Conservation (phyloP, 2,113 vertebrate genomes). For the Illadopsis cleaveri region DNA sequence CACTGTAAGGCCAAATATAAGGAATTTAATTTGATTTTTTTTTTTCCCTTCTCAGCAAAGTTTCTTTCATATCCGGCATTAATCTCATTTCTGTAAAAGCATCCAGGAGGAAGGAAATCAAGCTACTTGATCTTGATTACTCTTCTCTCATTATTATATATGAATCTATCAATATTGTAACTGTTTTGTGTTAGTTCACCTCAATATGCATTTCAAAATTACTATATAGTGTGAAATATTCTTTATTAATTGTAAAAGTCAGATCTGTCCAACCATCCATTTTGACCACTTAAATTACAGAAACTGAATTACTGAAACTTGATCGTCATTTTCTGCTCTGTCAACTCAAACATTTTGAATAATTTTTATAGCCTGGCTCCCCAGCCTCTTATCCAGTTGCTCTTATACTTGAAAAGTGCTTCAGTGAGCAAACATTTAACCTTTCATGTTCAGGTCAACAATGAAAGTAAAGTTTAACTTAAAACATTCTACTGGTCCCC, state of each 20-base stretch:
- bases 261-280: neutral
- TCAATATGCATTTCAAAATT: neutral
- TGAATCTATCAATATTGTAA: neutral
- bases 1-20: neutral
- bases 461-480: neutral
- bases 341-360: neutral
- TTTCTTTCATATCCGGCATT: neutral
- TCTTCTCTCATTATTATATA: neutral
- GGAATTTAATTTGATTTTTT: neutral
- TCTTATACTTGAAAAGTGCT: neutral
- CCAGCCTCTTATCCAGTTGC: neutral
- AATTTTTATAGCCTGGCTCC: neutral
- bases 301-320: neutral
- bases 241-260: neutral
- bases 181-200: neutral
- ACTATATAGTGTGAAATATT: neutral
- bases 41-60: neutral
- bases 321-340: neutral
- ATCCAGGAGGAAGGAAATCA: neutral
- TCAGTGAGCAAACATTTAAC: neutral
- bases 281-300: neutral
- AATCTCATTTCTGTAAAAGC: neutral
- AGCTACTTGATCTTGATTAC: neutral
- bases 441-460: neutral
- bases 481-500: neutral